phyloP scores from a whole-genome alignment of 1,140 invertebrate genomes.

The Bombus impatiens region DNA sequence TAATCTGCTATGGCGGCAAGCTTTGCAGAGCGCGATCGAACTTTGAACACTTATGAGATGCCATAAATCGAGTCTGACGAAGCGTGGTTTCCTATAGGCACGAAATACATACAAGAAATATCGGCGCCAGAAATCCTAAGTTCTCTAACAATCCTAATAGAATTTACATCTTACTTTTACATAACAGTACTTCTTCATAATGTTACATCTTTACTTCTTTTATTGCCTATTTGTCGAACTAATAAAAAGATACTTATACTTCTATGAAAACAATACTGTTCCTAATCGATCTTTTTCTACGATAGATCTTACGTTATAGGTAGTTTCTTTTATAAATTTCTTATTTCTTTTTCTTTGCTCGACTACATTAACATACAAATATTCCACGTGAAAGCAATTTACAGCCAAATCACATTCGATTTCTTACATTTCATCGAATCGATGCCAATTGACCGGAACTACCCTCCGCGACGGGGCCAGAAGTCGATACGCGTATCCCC shows the following conservation, averaged over 20 bases:
- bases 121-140: not conserved
- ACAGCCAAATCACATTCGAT: not conserved
- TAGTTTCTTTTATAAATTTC: not conserved
- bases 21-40: not conserved
- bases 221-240: no score
- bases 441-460: not conserved
- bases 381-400: not conserved
- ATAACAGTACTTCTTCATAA: not conserved
- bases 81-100: not conserved
- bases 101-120: not conserved
- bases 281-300: no score
- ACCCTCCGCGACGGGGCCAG: not conserved
- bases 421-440: not conserved
- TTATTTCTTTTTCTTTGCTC: not conserved
- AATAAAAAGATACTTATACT: no score
- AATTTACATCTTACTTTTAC: not conserved
- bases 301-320: no score
- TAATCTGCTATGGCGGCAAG: not conserved
- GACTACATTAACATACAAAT: not conserved
- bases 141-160: not conserved
- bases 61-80: not conserved
- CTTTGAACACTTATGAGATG: not conserved
- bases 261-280: no score
- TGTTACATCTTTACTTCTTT: not conserved
- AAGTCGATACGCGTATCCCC: conserved; percentile 28